Conservation (phyloP, 2,888 invertebrate species). For the Andrena marginata region DNA sequence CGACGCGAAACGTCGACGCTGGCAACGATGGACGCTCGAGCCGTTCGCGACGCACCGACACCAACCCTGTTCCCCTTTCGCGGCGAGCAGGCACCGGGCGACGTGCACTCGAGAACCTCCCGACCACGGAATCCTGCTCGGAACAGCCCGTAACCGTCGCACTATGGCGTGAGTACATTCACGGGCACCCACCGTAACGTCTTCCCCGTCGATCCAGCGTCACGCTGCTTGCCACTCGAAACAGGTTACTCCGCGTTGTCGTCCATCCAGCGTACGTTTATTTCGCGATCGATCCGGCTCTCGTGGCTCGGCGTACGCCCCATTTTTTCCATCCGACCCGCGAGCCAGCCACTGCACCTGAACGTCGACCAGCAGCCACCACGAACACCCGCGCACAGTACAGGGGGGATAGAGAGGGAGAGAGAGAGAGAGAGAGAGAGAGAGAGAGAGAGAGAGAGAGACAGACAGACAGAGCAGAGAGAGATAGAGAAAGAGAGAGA, state of each 20-base stretch:
- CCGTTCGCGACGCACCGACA: background rate
- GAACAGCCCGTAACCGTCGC: conserved; percentile 15
- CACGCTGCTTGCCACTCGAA: conserved; percentile 13
- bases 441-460: too few species aligned
- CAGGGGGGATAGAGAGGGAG: too few species aligned
- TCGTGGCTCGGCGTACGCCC: conserved; percentile 80
- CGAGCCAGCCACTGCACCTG: conserved; percentile 43
- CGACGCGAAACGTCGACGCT: conserved; percentile 1
- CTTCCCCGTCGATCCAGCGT: conserved; percentile 10
- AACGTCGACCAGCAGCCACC: conserved; percentile 36
- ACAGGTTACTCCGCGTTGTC: conserved; percentile 60
- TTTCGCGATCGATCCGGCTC: conserved; percentile 82
- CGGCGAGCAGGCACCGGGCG: background rate
- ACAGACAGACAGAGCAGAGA: too few species aligned
- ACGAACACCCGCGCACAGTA: conserved; percentile 14
- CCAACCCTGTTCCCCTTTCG: background rate
- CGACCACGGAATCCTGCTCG: background rate
- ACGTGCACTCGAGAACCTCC: background rate
- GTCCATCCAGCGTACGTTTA: conserved; percentile 75
- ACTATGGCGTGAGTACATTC: conserved; percentile 41
- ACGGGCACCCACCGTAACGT: background rate
- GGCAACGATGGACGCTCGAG: background rate
- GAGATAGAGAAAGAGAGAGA: too few species aligned
- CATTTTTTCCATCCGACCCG: conserved; percentile 75
- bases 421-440: too few species aligned